These are phyloP conservation scores for Hemitrygon akajei DNA, from an alignment of 2,797 vertebrate species.

Conservation along the genomic window DNA sequence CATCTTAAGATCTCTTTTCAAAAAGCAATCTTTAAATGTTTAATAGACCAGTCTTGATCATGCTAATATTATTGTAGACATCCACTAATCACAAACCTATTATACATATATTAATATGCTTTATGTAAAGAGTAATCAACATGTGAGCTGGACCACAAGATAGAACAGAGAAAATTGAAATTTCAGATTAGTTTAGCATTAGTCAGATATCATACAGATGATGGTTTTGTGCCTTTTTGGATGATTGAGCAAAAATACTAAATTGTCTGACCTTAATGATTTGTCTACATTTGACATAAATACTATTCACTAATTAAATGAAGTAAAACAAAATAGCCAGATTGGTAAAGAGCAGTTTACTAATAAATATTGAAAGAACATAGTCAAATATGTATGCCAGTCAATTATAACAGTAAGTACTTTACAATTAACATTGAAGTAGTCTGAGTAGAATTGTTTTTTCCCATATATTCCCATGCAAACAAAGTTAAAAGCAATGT, in stretches of 20 bases:
- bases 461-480: background rate
- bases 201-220: background rate
- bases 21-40: too few relatives aligned
- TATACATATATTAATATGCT: too few relatives aligned
- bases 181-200: background rate
- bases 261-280: background rate
- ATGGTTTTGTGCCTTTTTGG: background rate
- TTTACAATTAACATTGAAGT: background rate
- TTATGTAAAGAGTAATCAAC: background rate
- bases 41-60: too few relatives aligned
- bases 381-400: background rate
- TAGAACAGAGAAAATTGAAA: background rate
- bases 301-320: background rate
- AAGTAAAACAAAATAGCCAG: background rate
- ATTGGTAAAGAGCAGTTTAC: background rate
- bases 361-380: background rate
- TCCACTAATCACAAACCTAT: too few relatives aligned
- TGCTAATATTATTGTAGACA: too few relatives aligned
- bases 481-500: too few relatives aligned
- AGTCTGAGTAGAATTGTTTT: background rate
- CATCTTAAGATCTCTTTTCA: too few relatives aligned
- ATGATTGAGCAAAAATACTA: background rate
- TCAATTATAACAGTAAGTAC: background rate
- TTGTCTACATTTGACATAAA: background rate
- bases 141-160: background rate